A percentile compares a stretch with the other conserved stretches of the same genome.
These are phyloP conservation scores for Brachystomella parvula DNA, from an alignment of 1,140 invertebrate genomes.

Conservation along the genomic window DNA sequence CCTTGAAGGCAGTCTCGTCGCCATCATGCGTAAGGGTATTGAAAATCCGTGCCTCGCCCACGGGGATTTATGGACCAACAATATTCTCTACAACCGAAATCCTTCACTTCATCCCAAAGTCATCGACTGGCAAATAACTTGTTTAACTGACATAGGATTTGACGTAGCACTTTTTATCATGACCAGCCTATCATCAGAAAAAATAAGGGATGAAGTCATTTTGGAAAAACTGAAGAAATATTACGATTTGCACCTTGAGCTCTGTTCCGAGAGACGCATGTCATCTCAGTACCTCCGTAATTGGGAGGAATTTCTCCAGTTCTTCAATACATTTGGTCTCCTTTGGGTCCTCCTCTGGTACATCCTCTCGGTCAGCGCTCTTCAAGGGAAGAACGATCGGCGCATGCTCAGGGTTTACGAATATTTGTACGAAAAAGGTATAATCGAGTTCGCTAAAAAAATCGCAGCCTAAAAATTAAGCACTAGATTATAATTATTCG, in stretches of 20 bases:
- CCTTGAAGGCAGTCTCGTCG: background rate
- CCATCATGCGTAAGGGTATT: background rate
- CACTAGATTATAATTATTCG: no score
- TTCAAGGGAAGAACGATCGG: background rate
- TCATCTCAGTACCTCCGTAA: background rate
- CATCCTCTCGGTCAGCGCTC: background rate
- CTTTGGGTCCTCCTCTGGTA: slow-evolving; percentile 2
- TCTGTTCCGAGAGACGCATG: background rate
- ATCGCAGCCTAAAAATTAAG: no score
- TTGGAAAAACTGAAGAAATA: background rate
- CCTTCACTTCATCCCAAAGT: slow-evolving; percentile 10
- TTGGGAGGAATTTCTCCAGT: slow-evolving; percentile 2
- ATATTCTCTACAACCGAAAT: slow-evolving; percentile 10
- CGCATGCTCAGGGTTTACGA: background rate
- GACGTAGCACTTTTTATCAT: slow-evolving; percentile 20
- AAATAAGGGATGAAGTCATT: background rate
- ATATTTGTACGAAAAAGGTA: background rate
- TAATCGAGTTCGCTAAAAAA: no score
- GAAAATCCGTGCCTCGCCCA: slow-evolving; percentile 18
- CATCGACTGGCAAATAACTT: slow-evolving; percentile 29
- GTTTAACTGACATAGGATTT: slow-evolving; percentile 17
- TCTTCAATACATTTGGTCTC: slow-evolving; percentile 21
- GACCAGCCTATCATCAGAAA: background rate
- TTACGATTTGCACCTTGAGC: slow-evolving; percentile 4
- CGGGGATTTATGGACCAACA: slow-evolving; percentile 28